Evolutionary conservation across 2,797 vertebrate species (phyloP).

Genomic region (Phaenicophaeus curvirostris): DNA sequence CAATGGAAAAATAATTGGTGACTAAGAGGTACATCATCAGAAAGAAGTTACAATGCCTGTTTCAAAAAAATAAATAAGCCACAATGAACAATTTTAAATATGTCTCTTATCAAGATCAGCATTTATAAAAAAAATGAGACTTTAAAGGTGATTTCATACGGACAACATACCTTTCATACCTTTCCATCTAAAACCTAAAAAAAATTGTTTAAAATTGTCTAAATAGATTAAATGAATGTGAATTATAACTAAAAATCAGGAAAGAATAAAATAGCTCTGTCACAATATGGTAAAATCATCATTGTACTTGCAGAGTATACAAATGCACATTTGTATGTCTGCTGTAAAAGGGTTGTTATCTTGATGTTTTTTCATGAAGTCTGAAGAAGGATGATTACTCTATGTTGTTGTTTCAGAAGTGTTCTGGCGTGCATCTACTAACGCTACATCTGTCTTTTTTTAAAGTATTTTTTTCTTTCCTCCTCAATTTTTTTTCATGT

Average conservation of each 20-base stretch:
- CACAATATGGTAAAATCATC: rapidly evolving
- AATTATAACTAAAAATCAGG: background rate
- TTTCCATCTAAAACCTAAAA: background rate
- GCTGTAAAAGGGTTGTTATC: background rate
- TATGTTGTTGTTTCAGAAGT: rapidly evolving
- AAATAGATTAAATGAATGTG: background rate
- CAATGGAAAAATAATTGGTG: background rate
- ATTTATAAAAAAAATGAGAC: background rate
- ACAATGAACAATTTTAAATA: background rate
- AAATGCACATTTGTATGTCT: background rate
- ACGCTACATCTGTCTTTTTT: background rate
- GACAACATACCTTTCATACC: background rate
- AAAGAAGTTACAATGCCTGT: background rate
- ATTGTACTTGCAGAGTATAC: background rate
- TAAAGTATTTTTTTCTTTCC: background rate
- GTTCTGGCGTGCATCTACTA: background rate
- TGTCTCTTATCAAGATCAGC: background rate
- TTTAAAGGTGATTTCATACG: background rate
- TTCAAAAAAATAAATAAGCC: background rate
- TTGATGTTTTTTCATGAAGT: background rate
- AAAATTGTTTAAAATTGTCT: background rate
- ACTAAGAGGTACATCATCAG: background rate
- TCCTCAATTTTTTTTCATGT: background rate
- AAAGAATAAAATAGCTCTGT: background rate
- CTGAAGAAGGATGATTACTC: background rate